Percentiles rank a stretch among this genome's conserved stretches.
Conservation (phyloP, 2,113 vertebrate genomes). For the Telmatochromis sp. region DNA sequence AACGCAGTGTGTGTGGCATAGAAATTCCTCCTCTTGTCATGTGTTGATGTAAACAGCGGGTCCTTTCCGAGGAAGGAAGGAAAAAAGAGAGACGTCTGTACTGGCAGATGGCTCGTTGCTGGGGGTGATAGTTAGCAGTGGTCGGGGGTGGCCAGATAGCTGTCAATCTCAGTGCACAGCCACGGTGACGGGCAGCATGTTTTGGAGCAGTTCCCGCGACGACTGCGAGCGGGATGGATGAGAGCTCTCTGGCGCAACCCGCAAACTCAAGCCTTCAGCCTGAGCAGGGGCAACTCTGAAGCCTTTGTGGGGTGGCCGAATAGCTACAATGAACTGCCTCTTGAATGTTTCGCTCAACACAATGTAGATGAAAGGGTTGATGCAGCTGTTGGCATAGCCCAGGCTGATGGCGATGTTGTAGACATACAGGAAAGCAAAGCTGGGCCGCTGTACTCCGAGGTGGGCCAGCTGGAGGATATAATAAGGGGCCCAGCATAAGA, state of each 20-base stretch:
- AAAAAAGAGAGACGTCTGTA: background rate
- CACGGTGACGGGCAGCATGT: slow-evolving; percentile 38
- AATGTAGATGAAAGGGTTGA: slow-evolving; percentile 67
- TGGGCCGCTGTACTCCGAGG: slow-evolving; percentile 48
- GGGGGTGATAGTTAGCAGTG: background rate
- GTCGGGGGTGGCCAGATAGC: background rate
- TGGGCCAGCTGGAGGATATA: slow-evolving; percentile 61
- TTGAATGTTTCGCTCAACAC: slow-evolving; percentile 57
- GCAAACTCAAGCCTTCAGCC: slow-evolving; percentile 5
- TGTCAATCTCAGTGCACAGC: background rate
- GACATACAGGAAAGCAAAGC: slow-evolving; percentile 35
- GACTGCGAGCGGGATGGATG: background rate
- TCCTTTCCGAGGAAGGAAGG: background rate
- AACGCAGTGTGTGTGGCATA: background rate
- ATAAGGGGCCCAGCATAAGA: slow-evolving; percentile 76
- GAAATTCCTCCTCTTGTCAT: background rate
- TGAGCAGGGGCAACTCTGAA: slow-evolving; percentile 1
- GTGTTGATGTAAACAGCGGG: background rate
- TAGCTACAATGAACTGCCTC: slow-evolving; percentile 40
- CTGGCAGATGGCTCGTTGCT: background rate
- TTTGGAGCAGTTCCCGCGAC: slow-evolving; percentile 9
- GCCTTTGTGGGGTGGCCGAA: slow-evolving; percentile 34
- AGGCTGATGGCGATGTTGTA: slow-evolving; percentile 64
- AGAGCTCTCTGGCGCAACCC: background rate
- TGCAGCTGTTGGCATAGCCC: slow-evolving; percentile 67